Percentiles rank a stretch among this genome's conserved stretches.
Evolutionary conservation across 2,797 vertebrate species (phyloP).

Genomic region (Urocyon cinereoargenteus): DNA sequence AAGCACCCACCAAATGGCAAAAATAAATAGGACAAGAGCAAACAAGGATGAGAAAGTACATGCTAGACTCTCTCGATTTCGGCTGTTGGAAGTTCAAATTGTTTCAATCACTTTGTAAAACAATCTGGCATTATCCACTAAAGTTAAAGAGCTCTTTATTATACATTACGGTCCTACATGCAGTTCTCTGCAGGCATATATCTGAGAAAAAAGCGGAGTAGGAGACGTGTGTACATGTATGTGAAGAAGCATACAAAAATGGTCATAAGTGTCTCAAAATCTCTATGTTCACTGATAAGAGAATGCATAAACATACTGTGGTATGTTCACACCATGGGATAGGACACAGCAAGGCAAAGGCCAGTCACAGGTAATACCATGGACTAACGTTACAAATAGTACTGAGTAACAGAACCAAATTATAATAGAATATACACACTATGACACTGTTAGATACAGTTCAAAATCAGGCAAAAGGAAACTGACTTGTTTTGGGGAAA

Average conservation of each 20-base stretch:
- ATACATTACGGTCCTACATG: neutral
- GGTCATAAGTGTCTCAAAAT: neutral
- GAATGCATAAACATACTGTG: neutral
- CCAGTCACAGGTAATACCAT: neutral
- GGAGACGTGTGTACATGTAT: neutral
- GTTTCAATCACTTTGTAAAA: neutral
- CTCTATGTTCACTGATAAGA: neutral
- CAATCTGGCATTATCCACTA: neutral
- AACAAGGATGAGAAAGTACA: neutral
- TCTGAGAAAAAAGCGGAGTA: neutral
- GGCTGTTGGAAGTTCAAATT: neutral
- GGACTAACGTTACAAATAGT: neutral
- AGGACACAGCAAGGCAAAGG: neutral
- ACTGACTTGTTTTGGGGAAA: neutral
- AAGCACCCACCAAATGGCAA: neutral
- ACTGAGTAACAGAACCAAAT: neutral
- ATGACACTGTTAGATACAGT: neutral
- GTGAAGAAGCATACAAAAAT: neutral
- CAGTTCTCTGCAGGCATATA: neutral
- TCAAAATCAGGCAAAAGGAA: constrained; percentile 12
- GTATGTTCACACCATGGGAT: neutral
- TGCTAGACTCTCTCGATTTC: neutral
- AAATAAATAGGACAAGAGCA: neutral
- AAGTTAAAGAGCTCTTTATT: neutral
- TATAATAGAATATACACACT: neutral